Evolutionary conservation across 2,797 vertebrate species (phyloP).

Genomic region (Smutsia gigantea): DNA sequence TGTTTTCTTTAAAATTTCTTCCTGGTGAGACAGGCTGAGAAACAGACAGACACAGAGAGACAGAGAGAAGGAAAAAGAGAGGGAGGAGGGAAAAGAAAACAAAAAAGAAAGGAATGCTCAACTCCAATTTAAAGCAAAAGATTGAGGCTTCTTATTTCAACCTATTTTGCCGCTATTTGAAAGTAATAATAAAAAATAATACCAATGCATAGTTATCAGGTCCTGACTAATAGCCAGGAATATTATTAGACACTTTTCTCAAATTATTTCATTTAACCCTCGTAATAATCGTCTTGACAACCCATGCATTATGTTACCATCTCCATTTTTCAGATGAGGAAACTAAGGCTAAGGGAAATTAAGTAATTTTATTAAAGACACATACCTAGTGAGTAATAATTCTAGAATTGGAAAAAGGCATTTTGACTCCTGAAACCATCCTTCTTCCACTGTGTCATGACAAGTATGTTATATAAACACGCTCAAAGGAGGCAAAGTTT

Average conservation of each 20-base stretch:
- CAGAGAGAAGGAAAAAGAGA: rapidly evolving
- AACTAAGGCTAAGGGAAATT: not conserved
- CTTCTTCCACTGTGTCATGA: not conserved
- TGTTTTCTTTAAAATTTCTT: conserved; percentile 35
- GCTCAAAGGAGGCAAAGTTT: conserved; percentile 6
- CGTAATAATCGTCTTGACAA: not conserved
- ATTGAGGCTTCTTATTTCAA: not conserved
- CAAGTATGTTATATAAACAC: conserved; percentile 15
- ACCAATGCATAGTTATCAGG: not conserved
- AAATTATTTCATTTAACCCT: conserved; percentile 29
- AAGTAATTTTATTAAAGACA: not conserved
- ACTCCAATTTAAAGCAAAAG: not conserved
- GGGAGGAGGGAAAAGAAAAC: no score
- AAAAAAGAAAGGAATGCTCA: not conserved
- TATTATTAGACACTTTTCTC: not conserved
- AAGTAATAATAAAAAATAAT: conserved; percentile 5
- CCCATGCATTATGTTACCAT: not conserved
- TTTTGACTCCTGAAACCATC: not conserved
- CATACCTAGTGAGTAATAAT: not conserved
- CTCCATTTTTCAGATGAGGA: not conserved
- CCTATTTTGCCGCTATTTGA: not conserved
- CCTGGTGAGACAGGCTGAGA: not conserved
- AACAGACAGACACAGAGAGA: not conserved
- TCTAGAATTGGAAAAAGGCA: not conserved
- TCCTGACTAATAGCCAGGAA: not conserved